These are phyloP conservation scores for Microcebus murinus DNA, from an alignment of 2,113 vertebrate genomes.

Conservation along the genomic window DNA sequence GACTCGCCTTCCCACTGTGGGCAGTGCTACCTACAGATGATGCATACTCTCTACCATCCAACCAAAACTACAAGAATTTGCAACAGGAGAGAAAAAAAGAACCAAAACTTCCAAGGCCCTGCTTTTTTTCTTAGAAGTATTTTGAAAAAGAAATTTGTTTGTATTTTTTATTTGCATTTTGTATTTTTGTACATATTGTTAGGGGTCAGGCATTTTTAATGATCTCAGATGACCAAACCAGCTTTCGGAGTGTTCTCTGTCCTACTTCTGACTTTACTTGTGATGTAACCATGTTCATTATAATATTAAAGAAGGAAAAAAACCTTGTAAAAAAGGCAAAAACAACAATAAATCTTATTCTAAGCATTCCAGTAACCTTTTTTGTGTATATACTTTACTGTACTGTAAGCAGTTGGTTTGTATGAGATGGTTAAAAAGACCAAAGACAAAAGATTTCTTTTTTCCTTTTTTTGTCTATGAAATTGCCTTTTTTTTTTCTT, in stretches of 20 bases:
- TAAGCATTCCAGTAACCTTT: no score
- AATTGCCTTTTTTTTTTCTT: constrained; percentile 47
- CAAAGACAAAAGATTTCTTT: constrained; percentile 79
- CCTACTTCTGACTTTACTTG: constrained; percentile 89
- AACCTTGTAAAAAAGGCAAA: no score
- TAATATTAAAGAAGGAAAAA: no score
- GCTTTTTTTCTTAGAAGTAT: no score
- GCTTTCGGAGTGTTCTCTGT: constrained; percentile 86
- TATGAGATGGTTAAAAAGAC: not conserved
- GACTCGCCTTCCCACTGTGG: no score
- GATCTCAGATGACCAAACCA: constrained; percentile 87
- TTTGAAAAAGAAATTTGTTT: no score
- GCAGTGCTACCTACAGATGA: no score
- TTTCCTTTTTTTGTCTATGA: constrained; percentile 71
- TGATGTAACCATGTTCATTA: no score
- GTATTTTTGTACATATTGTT: constrained; percentile 70
- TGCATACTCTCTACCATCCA: not conserved
- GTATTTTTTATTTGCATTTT: no score
- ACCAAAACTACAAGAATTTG: constrained; percentile 59
- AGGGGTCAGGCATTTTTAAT: constrained; percentile 87
- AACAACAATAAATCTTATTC: no score
- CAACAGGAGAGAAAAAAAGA: not conserved
- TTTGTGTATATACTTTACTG: no score
- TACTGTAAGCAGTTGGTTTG: no score
- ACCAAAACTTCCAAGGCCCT: constrained; percentile 83